A percentile compares a stretch with the other conserved stretches of the same genome.
phyloP scores from a whole-genome alignment of 2,113 vertebrate species.

The Pluvianellus socialis region DNA sequence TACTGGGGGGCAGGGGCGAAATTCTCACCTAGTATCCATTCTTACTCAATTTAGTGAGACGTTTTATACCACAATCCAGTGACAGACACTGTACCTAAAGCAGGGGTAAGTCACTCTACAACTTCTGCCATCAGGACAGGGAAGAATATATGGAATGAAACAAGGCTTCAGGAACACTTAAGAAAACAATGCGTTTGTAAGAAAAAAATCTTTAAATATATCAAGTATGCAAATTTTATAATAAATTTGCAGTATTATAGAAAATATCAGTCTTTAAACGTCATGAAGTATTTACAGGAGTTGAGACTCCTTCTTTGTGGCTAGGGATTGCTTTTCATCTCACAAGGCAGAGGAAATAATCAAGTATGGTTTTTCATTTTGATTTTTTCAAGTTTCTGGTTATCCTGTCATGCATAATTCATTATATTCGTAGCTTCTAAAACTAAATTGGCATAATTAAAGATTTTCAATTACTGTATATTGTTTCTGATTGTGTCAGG shows the following conservation, averaged over 20 bases:
- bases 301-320: not conserved
- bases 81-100: not conserved
- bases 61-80: not conserved
- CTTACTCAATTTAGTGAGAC: not conserved
- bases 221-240: not conserved
- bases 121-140: not conserved
- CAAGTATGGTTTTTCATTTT: not conserved
- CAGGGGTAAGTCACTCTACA: not conserved
- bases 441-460: constrained; percentile 18
- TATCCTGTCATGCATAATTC: not conserved
- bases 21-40: not conserved
- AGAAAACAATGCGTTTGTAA: not conserved
- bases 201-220: not conserved
- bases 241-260: not conserved
- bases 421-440: not conserved
- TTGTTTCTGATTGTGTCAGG: constrained; percentile 8
- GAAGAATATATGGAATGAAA: not conserved
- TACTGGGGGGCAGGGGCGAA: accelerated
- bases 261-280: not conserved
- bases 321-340: not conserved
- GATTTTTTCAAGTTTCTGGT: not conserved
- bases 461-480: not conserved
- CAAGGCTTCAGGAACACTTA: not conserved
- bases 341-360: constrained; percentile 14
- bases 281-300: not conserved